Evolutionary conservation across 2,113 vertebrate genomes (phyloP).

Genomic region (Tachycineta bicolor): DNA sequence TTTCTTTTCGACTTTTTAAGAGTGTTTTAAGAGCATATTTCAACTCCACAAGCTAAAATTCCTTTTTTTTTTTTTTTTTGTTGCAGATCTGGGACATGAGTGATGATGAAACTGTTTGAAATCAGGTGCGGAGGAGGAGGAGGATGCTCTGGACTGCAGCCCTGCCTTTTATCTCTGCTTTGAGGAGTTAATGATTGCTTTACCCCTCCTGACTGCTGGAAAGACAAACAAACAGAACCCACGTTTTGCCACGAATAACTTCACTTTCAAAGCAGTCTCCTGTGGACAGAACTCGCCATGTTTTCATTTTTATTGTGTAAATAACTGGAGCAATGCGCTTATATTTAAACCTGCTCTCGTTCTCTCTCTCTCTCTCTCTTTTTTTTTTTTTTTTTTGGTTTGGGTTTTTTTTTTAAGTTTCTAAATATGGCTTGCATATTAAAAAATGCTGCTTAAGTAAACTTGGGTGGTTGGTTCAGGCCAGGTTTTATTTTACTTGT

Average conservation of each 20-base stretch:
- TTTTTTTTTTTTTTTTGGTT: background rate
- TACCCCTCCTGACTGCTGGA: background rate
- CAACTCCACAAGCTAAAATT: background rate
- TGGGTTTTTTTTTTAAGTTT: background rate
- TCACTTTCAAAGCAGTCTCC: background rate
- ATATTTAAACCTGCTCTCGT: background rate
- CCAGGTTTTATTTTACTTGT: background rate
- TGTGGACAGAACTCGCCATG: background rate
- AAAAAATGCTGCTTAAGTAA: slow-evolving; percentile 1
- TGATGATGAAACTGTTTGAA: slow-evolving; percentile 93
- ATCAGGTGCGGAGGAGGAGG: background rate
- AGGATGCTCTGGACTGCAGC: background rate
- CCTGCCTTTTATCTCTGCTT: slow-evolving; percentile 13
- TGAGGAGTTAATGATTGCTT: slow-evolving; percentile 42
- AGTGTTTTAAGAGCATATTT: background rate
- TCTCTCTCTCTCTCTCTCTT: no score
- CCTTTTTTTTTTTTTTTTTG: slow-evolving; percentile 13
- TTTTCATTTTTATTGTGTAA: slow-evolving; percentile 14
- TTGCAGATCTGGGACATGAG: slow-evolving; percentile 99
- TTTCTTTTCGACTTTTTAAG: background rate
- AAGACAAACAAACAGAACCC: background rate
- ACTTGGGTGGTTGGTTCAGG: background rate
- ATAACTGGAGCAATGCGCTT: slow-evolving; percentile 12
- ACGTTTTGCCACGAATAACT: background rate
- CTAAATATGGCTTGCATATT: background rate